A percentile compares a stretch with the other conserved stretches of the same genome.
These are phyloP conservation scores for Tachycineta bicolor DNA, from an alignment of 2,113 vertebrate genomes.

Conservation along the genomic window DNA sequence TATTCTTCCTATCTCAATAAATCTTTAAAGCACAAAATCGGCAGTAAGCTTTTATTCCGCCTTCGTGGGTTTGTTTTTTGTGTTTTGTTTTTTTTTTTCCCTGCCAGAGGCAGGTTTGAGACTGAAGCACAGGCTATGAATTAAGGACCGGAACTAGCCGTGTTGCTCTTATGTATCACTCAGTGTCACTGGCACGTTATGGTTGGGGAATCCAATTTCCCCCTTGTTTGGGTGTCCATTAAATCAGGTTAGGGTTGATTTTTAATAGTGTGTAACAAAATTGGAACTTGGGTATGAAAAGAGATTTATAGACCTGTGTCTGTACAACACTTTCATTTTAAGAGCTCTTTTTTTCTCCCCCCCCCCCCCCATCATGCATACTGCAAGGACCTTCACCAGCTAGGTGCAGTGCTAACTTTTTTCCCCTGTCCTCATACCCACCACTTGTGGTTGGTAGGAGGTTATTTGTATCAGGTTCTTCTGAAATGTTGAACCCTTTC, in stretches of 20 bases:
- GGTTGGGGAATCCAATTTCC: constrained; percentile 65
- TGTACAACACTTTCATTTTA: constrained; percentile 11
- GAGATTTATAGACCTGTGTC: constrained; percentile 43
- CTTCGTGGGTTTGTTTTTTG: no score
- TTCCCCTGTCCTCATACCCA: background rate
- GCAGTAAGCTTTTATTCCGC: background rate
- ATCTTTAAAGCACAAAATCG: constrained; percentile 26
- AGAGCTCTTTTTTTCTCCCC: background rate
- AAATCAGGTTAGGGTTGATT: constrained; percentile 64
- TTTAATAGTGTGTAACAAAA: constrained; percentile 62
- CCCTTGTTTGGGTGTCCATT: constrained; percentile 66
- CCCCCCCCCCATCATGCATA: background rate
- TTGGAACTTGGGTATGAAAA: constrained; percentile 58
- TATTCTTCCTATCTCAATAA: background rate
- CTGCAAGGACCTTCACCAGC: background rate
- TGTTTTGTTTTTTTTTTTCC: background rate
- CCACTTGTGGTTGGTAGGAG: background rate
- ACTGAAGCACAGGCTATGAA: constrained; percentile 34
- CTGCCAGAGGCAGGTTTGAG: constrained; percentile 33
- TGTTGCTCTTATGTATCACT: constrained; percentile 37
- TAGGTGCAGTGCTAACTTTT: constrained; percentile 12
- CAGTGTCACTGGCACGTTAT: background rate
- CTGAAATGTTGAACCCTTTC: background rate
- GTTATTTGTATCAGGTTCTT: background rate
- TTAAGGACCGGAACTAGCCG: constrained; percentile 35